These are phyloP conservation scores for Trilocha varians DNA, from an alignment of 2,888 invertebrate species.

Conservation along the genomic window DNA sequence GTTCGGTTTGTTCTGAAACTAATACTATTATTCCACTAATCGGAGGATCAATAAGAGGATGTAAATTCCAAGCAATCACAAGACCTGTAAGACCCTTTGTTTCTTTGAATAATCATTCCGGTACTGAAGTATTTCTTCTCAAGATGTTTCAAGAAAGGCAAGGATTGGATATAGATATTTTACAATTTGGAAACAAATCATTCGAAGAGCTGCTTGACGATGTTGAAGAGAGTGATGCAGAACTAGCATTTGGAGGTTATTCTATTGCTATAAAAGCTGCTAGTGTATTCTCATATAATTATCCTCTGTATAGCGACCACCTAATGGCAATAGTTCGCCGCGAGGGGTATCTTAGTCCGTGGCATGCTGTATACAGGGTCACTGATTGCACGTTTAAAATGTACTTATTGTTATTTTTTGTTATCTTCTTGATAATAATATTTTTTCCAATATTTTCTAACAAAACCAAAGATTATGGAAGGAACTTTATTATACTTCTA, in stretches of 20 bases:
- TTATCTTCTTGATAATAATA: neutral
- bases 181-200: neutral
- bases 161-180: neutral
- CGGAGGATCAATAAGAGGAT: neutral
- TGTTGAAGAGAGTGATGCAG: neutral
- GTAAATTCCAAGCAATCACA: neutral
- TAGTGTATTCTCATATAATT: neutral
- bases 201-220: neutral
- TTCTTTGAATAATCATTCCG: neutral
- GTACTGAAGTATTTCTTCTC: neutral
- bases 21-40: neutral
- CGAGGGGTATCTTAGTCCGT: neutral
- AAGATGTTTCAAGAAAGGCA: neutral
- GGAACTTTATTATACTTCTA: neutral
- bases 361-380: neutral
- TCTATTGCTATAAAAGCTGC: neutral
- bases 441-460: constrained; percentile 1
- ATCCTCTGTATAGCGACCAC: neutral
- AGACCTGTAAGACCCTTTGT: neutral
- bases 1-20: neutral
- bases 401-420: neutral
- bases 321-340: neutral
- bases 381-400: neutral
- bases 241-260: neutral
- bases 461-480: neutral